Conservation (phyloP, 2,113 vertebrate species). For the Sus scrofa region T2T-Sscrofa CM000818.6:5914501-5915000, state of each 20-base stretch:
- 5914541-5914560: no score
- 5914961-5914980: background rate
- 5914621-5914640: background rate
- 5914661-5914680: background rate
- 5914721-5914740: background rate
- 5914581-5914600: no score
- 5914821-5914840: background rate
- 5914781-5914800: fast-evolving
- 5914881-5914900: background rate
- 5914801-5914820: fast-evolving
- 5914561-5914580: no score
- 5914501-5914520: no score
- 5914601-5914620: background rate
- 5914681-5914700: background rate
- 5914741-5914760: background rate
- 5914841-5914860: background rate
- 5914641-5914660: background rate
- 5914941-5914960: background rate
- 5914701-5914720: background rate
- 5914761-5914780: background rate
- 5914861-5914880: background rate
- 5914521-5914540: no score
- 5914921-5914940: background rate
- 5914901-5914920: background rate
- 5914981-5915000: background rate